phyloP scores from a whole-genome alignment of 1,140 invertebrate species.

The Dendrolimus punctatus region DNA sequence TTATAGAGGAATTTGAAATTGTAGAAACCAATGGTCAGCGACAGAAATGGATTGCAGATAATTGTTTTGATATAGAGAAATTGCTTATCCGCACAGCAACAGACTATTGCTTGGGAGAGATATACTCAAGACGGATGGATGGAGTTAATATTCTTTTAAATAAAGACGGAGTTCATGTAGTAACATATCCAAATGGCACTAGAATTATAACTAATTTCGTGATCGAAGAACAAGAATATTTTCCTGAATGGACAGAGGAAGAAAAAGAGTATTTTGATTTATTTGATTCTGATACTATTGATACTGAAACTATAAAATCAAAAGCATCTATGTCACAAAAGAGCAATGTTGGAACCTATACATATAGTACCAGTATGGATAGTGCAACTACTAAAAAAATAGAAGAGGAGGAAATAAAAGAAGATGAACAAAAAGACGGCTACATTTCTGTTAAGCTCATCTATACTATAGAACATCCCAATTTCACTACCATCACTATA shows the following conservation, averaged over 20 bases:
- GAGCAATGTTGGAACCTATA: conserved; percentile 18
- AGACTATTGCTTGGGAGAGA: conserved; percentile 69
- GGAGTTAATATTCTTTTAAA: conserved; percentile 68
- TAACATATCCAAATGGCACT: conserved; percentile 66
- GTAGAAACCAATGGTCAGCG: conserved; percentile 42
- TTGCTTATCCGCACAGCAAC: conserved; percentile 64
- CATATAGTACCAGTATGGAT: conserved; percentile 12
- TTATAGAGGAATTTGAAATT: conserved; percentile 51
- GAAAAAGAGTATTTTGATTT: conserved; percentile 39
- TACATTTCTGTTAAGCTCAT: conserved; percentile 68
- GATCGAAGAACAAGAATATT: conserved; percentile 58
- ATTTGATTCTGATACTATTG: conserved; percentile 19
- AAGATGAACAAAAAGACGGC: conserved; percentile 36
- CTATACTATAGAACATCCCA: conserved; percentile 68
- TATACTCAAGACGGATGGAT: conserved; percentile 70
- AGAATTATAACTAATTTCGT: conserved; percentile 62
- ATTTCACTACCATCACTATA: conserved; percentile 68
- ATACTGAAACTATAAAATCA: conserved; percentile 24
- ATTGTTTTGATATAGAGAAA: conserved; percentile 48
- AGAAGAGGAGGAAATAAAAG: conserved; percentile 18
- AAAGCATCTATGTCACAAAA: conserved; percentile 33
- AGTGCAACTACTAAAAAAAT: conserved; percentile 21
- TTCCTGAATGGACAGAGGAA: conserved; percentile 49
- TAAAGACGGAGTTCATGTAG: conserved; percentile 64
- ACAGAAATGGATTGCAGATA: conserved; percentile 38